Base-by-base conservation (phyloP, 1,140 invertebrate genomes). In the Grapholita molesta region DNA sequence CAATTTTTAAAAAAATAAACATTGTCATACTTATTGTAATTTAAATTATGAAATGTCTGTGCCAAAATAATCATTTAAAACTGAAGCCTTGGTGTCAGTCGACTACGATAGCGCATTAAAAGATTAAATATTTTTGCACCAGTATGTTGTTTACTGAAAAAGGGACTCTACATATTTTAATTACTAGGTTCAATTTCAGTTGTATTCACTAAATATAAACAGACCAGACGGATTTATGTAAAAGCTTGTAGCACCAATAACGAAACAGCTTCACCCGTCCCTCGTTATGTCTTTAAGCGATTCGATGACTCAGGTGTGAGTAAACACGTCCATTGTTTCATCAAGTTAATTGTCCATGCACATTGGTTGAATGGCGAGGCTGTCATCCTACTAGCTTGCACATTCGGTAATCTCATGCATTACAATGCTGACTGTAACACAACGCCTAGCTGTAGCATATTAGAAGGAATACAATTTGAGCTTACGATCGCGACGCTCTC, bases 401-500 rank as follows among this genome's bases (percentile, higher is more conserved):
- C 21, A 25, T 25, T 57, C 53, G 24, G 53, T 57, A 57, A 57
- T 57, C 53, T 57, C 53, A 57, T 57, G 53, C 53, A 57, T 57
- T 57, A 57, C 53, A 57, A 57, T 57, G 53, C 53, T 57, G 53
- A 57, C 53, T 57, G 53, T 4, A 25, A 25, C 23, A 18, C 53
- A 25, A 42, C 24, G 53, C 53, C 23, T 57, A 57, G 53, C 24
- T 28, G 23, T 25, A 25, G 53, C 53, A 57, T 57, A 57, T 57
- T 57, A 25, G 53, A 57, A 57, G 53, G 53, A 30, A 57, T 57
- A 23, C 24, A 57, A 57, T 57, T 57, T 57, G 53, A 57, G 53
- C 52, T 18, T 25, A 25, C 24, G n/a, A 57, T 5, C 23, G 53
- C 53, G 21, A 57, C 53, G 24, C 24, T 57, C 12, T n/a, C 23